Conservation (phyloP, 2,113 vertebrate species). For the Anser brachyrhynchus region DNA sequence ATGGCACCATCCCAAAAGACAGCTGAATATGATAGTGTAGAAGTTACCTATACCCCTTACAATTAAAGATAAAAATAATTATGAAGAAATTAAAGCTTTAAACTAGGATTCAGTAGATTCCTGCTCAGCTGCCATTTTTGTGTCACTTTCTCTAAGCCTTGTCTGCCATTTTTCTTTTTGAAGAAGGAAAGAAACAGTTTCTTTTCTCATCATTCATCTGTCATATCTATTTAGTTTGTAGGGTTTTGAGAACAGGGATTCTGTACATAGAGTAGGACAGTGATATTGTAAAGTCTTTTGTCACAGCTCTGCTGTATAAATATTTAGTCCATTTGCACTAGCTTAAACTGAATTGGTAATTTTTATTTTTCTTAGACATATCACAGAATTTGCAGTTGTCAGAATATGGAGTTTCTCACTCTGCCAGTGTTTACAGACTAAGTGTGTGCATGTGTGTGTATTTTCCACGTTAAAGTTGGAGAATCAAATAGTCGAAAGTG, state of each 20-base stretch:
- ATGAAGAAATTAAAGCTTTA: not conserved
- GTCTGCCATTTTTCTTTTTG: not conserved
- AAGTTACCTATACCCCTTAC: not conserved
- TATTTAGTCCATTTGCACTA: not conserved
- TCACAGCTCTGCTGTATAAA: not conserved
- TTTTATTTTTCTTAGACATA: not conserved
- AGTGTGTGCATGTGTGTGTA: not conserved
- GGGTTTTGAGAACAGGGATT: not conserved
- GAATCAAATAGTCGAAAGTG: not conserved
- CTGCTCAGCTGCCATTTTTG: not conserved
- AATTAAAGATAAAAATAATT: not conserved
- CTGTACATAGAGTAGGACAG: not conserved
- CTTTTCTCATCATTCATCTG: not conserved
- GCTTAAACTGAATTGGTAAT: not conserved
- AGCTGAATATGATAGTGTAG: not conserved
- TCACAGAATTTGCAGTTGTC: not conserved
- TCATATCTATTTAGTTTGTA: not conserved
- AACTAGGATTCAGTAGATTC: not conserved
- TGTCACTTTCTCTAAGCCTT: fast-evolving
- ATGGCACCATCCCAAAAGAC: not conserved
- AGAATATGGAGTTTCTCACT: not conserved
- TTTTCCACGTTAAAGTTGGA: not conserved
- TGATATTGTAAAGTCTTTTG: not conserved
- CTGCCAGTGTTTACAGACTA: not conserved
- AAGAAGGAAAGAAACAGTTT: not conserved